phyloP scores from a whole-genome alignment of 1,140 invertebrate genomes.

The Propsilocerus akamusi region DNA sequence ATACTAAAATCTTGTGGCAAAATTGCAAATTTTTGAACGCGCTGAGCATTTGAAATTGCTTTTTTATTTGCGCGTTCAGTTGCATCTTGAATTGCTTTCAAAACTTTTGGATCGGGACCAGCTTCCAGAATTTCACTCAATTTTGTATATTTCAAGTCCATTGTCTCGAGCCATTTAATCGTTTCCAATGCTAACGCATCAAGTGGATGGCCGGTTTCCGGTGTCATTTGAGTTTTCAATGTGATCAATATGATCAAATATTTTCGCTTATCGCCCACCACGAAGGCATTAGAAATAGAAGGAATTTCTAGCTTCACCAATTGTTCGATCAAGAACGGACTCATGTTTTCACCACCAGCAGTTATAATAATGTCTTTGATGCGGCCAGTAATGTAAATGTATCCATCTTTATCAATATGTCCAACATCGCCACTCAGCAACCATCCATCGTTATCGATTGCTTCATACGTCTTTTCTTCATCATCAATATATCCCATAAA shows the following conservation, averaged over 20 bases:
- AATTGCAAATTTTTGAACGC: constrained; percentile 66
- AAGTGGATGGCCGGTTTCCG: constrained; percentile 39
- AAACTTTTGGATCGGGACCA: constrained; percentile 21
- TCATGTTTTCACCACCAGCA: constrained; percentile 75
- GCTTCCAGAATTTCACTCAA: neutral
- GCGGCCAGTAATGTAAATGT: constrained; percentile 59
- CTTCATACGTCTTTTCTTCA: constrained; percentile 47
- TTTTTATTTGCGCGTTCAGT: constrained; percentile 52
- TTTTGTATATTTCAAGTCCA: neutral
- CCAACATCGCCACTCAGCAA: constrained; percentile 67
- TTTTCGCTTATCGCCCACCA: constrained; percentile 67
- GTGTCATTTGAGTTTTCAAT: constrained; percentile 51
- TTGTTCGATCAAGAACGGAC: constrained; percentile 67
- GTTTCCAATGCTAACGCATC: constrained; percentile 40
- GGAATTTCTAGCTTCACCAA: constrained; percentile 48
- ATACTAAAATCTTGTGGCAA: constrained; percentile 67
- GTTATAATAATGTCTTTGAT: constrained; percentile 73
- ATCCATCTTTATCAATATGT: constrained; percentile 44
- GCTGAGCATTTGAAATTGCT: constrained; percentile 64
- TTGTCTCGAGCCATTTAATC: constrained; percentile 39
- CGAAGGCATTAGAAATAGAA: constrained; percentile 53
- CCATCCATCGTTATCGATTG: constrained; percentile 54
- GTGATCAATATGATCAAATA: constrained; percentile 64
- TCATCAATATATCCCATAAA: constrained; percentile 72
- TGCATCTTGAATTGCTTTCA: constrained; percentile 46